These are phyloP conservation scores for Lumbricus terrestris DNA, from an alignment of 2,888 invertebrate genomes.

Conservation along the genomic window DNA sequence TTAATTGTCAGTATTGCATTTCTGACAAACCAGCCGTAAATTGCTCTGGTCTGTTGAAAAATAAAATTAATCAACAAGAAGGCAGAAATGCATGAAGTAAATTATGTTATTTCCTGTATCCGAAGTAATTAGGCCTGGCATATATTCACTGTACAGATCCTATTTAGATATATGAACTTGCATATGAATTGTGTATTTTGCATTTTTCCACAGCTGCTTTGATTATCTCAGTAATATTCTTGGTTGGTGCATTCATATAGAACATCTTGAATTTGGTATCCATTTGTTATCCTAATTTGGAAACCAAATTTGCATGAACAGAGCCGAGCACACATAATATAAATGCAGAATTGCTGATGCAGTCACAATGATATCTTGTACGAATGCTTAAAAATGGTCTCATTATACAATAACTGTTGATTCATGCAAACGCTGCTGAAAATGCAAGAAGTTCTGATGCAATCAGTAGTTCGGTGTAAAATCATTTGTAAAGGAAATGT, in stretches of 20 bases:
- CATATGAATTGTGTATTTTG: no score
- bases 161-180: background rate
- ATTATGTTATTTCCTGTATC: background rate
- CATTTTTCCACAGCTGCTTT: background rate
- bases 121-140: background rate
- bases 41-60: background rate
- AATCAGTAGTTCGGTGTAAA: background rate
- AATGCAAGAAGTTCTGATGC: background rate
- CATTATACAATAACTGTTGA: background rate
- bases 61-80: background rate
- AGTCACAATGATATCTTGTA: background rate
- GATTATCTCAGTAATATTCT: background rate
- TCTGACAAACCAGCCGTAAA: background rate
- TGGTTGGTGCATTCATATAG: background rate
- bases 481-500: background rate
- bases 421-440: background rate
- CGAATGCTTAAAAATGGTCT: background rate
- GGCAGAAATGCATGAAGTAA: background rate
- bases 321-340: background rate
- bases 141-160: background rate
- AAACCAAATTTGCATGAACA: background rate
- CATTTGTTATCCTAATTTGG: background rate
- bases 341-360: background rate
- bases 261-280: background rate
- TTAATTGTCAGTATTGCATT: constrained; percentile 3